These are phyloP conservation scores for Onychomys leucogaster DNA, from an alignment of 2,797 vertebrate species.

Conservation along the genomic window DNA sequence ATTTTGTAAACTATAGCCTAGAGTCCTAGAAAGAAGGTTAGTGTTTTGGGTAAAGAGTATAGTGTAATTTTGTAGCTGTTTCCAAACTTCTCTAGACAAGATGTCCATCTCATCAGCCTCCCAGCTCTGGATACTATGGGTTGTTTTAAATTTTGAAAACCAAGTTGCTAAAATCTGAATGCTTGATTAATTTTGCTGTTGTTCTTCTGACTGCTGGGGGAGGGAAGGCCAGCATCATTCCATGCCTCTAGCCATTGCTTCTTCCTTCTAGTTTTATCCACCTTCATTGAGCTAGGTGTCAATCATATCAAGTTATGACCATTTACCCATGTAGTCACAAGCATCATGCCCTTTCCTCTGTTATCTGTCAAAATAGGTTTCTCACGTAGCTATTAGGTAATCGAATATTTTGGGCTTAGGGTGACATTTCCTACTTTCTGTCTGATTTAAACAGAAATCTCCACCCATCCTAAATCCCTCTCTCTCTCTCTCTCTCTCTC, in stretches of 20 bases:
- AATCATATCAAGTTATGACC: neutral
- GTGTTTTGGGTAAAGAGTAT: slow-evolving; percentile 40
- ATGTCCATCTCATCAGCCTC: neutral
- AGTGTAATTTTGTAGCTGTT: slow-evolving; percentile 25
- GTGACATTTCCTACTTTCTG: neutral
- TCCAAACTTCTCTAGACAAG: slow-evolving; percentile 4
- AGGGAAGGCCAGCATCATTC: neutral
- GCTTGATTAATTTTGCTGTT: slow-evolving; percentile 12
- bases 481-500: too few species aligned
- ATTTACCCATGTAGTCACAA: neutral
- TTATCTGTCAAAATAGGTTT: neutral
- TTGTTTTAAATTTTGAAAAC: slow-evolving; percentile 13
- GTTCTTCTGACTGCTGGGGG: neutral
- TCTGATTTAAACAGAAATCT: neutral
- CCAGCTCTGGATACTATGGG: neutral
- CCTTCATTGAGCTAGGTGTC: neutral
- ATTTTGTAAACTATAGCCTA: neutral
- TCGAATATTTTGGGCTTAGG: neutral
- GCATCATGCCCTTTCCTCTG: neutral
- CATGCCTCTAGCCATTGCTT: neutral
- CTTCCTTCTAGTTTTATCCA: slow-evolving; percentile 12
- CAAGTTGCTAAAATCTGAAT: neutral
- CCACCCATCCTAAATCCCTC: neutral
- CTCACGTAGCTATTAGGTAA: neutral
- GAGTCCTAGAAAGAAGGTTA: slow-evolving; percentile 36